Base-by-base conservation (phyloP, 2,797 vertebrate species). In the Pangasius sanitwongsei region DNA sequence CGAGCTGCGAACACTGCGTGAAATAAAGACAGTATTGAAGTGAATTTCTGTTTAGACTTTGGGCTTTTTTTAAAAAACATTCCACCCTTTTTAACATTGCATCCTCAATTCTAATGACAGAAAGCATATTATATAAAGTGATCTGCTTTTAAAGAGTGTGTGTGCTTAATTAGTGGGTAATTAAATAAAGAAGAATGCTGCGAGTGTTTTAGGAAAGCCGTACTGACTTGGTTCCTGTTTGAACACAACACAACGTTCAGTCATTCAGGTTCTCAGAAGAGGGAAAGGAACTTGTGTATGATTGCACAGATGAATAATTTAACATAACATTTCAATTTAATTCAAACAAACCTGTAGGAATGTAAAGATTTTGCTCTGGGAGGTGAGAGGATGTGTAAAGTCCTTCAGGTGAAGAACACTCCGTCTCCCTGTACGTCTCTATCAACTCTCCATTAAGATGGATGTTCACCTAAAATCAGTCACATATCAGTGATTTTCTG, bases 401-500 rank as follows among this genome's bases (percentile, higher is more conserved):
- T 81, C 92, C 91, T 88, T 95, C 94, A 88, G 92, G 81, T 82
- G 92, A 95, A 0, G 92, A 95, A 0, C 92, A 91, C 37, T 92
- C 94, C 90, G 91, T 92, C 85, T 96, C 95, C 4, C 94, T 92
- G 77, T 96, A 89, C 0, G 93, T 94, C 94, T 98, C 97, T 89
- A 95, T 91, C 90, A 95, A 93, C 83, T 96, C 93, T 69, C 96
- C 95, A 74, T 93, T 94, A 25, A 98, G 25, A 83, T 96, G 96
- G 5, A 97, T 81, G 88, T 94, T 92, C 87, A 97, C 94, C 97
- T 97, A 92, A 50, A 94, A 91, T 4, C 80, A 85, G 15, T 31
- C 57, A 89, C 25, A 53, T 0, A 12, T n/a, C 48, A 78, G 28
- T 53, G 25, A 77, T 2, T 13, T 6, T 78, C 9, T 37, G 44